These are phyloP conservation scores for Esox niger DNA, from an alignment of 2,113 vertebrate species.

Conservation along the genomic window DNA sequence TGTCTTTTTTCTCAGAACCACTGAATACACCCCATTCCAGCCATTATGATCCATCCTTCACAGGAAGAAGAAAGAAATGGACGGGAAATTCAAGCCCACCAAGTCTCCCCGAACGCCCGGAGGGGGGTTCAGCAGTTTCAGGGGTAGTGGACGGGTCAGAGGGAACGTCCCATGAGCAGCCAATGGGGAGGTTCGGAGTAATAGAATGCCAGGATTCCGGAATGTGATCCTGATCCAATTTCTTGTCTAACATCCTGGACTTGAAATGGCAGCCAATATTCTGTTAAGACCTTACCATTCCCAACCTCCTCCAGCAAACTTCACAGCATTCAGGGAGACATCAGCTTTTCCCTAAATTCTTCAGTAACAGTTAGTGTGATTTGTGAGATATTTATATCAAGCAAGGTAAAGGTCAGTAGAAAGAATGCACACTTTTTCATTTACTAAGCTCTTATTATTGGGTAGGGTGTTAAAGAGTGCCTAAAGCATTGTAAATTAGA, in stretches of 20 bases:
- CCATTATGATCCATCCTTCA: no score
- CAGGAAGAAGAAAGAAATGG: not conserved
- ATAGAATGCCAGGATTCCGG: not conserved
- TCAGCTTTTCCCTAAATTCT: not conserved
- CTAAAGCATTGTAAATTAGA: not conserved
- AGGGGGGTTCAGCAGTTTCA: not conserved
- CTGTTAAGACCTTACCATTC: not conserved
- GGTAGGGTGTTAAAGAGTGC: not conserved
- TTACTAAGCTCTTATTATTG: not conserved
- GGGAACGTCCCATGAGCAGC: not conserved
- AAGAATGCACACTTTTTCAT: not conserved
- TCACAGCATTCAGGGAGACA: not conserved
- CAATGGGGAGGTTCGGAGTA: not conserved
- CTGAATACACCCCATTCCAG: no score
- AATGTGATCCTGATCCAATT: not conserved
- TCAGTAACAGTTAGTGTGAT: not conserved
- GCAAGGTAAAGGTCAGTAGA: not conserved
- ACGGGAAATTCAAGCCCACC: not conserved
- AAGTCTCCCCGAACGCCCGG: not conserved
- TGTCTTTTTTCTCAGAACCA: no score
- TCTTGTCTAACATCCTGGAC: not conserved
- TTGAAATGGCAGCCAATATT: not conserved
- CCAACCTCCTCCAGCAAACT: not conserved
- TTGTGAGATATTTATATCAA: not conserved
- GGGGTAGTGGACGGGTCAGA: not conserved